phyloP scores from a whole-genome alignment of 2,797 vertebrate species.

The Xiphophorus birchmanni region DNA sequence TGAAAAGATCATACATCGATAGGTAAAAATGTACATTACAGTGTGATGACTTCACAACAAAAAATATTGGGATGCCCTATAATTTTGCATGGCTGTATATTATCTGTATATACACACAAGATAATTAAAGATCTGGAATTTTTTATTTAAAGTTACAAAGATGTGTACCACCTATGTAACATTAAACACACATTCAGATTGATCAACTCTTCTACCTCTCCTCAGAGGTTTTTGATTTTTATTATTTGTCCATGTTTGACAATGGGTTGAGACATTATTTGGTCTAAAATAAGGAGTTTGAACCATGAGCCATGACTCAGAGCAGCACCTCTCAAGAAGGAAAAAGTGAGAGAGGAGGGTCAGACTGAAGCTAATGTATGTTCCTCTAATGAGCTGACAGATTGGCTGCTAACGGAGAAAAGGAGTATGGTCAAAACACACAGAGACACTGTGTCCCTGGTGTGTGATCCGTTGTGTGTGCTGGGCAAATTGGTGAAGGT shows the following conservation, averaged over 20 bases:
- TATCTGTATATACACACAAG: background rate
- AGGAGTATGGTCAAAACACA: conserved; percentile 64
- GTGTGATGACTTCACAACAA: background rate
- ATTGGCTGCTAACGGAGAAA: conserved; percentile 78
- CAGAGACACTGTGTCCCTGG: conserved; percentile 39
- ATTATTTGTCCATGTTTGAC: background rate
- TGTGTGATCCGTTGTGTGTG: conserved; percentile 52
- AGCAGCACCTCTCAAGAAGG: conserved; percentile 13
- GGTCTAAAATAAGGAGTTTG: conserved; percentile 3
- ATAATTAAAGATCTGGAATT: background rate
- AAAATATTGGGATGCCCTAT: background rate
- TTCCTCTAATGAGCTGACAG: conserved; percentile 75
- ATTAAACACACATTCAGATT: background rate
- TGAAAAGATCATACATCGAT: too few relatives aligned
- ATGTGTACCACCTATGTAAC: background rate
- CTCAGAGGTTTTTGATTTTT: background rate
- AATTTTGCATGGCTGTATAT: background rate
- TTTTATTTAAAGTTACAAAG: background rate
- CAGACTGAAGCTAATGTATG: conserved; percentile 66
- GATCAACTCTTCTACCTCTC: background rate
- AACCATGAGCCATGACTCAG: background rate
- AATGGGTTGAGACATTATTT: conserved; percentile 2
- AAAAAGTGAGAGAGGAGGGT: conserved; percentile 45
- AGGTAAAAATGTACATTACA: background rate
- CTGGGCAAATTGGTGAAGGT: conserved; percentile 46